These are phyloP conservation scores for Drosophila tani DNA, from an alignment of 1,140 invertebrate species.

Conservation along the genomic window DNA sequence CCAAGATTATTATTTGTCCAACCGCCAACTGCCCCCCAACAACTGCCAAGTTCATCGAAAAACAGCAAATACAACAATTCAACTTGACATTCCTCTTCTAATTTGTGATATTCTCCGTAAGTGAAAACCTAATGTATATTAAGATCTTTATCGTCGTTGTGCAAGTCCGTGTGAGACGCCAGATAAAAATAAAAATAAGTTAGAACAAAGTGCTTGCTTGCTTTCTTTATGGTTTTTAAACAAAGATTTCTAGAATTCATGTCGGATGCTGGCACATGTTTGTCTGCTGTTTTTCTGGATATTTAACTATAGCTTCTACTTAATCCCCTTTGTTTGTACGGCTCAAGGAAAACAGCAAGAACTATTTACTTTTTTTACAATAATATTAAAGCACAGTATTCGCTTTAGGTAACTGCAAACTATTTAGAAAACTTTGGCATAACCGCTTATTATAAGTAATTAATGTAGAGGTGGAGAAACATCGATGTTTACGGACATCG, in stretches of 20 bases:
- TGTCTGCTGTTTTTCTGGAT: slow-evolving; percentile 6
- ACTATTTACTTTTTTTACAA: neutral
- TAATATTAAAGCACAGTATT: neutral
- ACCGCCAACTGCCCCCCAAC: slow-evolving; percentile 11
- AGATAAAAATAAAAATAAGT: slow-evolving; percentile 33
- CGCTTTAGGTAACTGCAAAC: neutral
- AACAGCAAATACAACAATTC: slow-evolving; percentile 5
- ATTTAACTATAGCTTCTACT: neutral
- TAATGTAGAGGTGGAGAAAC: too few species aligned
- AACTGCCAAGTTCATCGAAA: slow-evolving; percentile 21
- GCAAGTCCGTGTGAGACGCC: slow-evolving; percentile 16
- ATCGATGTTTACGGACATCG: too few species aligned
- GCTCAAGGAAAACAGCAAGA: too few species aligned
- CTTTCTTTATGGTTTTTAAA: slow-evolving; percentile 24
- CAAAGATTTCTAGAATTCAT: slow-evolving; percentile 9
- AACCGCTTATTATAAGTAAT: too few species aligned
- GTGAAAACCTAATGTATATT: slow-evolving; percentile 9
- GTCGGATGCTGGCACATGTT: slow-evolving; percentile 6
- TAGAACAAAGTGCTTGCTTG: slow-evolving; percentile 17
- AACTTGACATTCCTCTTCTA: slow-evolving; percentile 31
- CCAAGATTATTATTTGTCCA: slow-evolving; percentile 33
- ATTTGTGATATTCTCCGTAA: slow-evolving; percentile 35
- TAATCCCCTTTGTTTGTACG: neutral
- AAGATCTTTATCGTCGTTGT: slow-evolving; percentile 19
- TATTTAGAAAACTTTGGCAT: too few species aligned